Evolutionary conservation across 2,888 invertebrate genomes (phyloP).

Genomic region (Caenorhabditis imperialis): DNA sequence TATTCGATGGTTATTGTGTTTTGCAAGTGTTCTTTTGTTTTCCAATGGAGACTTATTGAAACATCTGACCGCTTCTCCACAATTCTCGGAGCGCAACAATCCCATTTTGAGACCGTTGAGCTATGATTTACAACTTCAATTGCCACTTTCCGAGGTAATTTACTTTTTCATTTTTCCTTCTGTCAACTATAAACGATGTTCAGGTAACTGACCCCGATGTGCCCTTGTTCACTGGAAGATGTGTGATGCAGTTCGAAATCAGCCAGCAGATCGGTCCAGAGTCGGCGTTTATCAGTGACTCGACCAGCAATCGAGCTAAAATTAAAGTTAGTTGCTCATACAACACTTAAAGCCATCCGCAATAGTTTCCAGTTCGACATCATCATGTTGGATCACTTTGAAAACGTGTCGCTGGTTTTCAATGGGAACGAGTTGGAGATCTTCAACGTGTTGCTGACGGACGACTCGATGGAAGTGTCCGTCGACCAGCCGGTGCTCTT

Average conservation of each 20-base stretch:
- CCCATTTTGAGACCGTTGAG: conserved; percentile 41
- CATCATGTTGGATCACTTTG: conserved; percentile 61
- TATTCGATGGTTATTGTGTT: no score
- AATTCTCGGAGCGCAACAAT: conserved; percentile 19
- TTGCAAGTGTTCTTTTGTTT: no score
- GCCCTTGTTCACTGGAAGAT: conserved; percentile 62
- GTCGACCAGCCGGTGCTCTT: conserved; percentile 62
- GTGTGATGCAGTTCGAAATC: conserved; percentile 62
- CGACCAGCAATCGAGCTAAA: conserved; percentile 53
- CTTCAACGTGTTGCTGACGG: conserved; percentile 60
- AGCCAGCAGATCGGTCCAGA: conserved; percentile 56
- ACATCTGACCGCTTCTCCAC: conserved; percentile 21
- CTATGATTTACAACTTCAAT: conserved; percentile 64
- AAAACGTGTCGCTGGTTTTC: conserved; percentile 62
- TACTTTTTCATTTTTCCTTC: background rate
- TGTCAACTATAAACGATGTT: conserved; percentile 11
- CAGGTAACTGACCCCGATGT: conserved; percentile 60
- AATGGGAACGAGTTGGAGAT: conserved; percentile 61
- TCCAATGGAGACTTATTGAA: no score
- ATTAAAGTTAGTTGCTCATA: conserved; percentile 51
- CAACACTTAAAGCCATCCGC: no score
- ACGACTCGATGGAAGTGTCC: conserved; percentile 59
- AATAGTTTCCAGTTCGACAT: conserved; percentile 53
- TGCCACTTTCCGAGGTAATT: conserved; percentile 61
- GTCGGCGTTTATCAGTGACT: conserved; percentile 57